phyloP scores from a whole-genome alignment of 2,113 vertebrate genomes.

The Trichechus manatus region DNA sequence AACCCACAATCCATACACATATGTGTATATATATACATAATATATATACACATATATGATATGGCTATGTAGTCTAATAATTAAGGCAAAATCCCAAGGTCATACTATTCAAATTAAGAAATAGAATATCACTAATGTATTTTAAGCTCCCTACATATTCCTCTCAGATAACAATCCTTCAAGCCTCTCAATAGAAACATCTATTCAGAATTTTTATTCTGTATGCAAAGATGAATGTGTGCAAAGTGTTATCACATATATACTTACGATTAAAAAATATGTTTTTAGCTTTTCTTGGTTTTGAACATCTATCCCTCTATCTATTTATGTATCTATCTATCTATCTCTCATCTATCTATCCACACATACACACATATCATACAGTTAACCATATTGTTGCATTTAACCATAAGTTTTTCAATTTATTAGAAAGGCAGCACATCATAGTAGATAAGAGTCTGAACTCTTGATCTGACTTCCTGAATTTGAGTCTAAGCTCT shows the following conservation, averaged over 20 bases:
- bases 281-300: not conserved
- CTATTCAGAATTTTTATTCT: not conserved
- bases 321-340: too few relatives aligned
- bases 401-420: too few relatives aligned
- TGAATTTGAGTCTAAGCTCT: too few relatives aligned
- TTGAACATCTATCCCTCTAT: not conserved
- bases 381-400: too few relatives aligned
- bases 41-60: not conserved
- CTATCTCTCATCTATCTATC: too few relatives aligned
- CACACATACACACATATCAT: too few relatives aligned
- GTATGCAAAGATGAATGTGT: not conserved
- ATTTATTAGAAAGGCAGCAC: too few relatives aligned
- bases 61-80: not conserved
- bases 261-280: not conserved
- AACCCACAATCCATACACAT: too few relatives aligned
- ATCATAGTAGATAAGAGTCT: too few relatives aligned
- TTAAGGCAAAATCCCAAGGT: not conserved
- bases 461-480: too few relatives aligned
- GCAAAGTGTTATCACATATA: not conserved
- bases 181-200: not conserved
- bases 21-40: not conserved
- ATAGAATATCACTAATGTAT: not conserved
- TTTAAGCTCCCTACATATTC: not conserved
- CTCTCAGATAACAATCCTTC: not conserved
- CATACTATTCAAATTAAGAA: not conserved